These are phyloP conservation scores for Hylomyscus alleni DNA, from an alignment of 2,797 vertebrate genomes.

Conservation along the genomic window DNA sequence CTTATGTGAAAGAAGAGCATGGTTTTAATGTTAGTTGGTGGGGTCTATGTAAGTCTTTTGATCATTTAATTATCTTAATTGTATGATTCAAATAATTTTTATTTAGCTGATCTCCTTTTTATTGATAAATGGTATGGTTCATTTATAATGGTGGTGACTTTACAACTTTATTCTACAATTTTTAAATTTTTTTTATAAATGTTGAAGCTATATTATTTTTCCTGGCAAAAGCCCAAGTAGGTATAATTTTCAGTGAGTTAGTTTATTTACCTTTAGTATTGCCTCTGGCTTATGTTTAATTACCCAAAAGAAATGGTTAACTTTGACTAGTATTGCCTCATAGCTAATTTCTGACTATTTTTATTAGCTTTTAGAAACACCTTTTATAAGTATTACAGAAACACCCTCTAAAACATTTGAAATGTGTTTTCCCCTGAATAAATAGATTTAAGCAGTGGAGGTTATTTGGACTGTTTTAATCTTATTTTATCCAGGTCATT, in stretches of 20 bases:
- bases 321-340: neutral
- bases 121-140: neutral
- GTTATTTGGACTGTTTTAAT: neutral
- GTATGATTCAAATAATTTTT: neutral
- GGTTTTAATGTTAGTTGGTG: neutral
- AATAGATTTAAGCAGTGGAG: neutral
- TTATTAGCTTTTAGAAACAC: neutral
- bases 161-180: neutral
- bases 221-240: neutral
- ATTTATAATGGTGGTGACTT: neutral
- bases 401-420: neutral
- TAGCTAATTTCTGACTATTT: neutral
- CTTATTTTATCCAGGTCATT: neutral
- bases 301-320: neutral
- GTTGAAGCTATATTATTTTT: neutral
- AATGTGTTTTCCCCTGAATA: neutral
- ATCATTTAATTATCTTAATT: neutral
- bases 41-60: neutral
- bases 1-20: neutral
- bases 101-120: neutral
- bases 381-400: neutral
- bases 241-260: neutral
- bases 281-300: neutral
- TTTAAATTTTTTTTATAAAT: neutral
- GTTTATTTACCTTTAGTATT: neutral